phyloP scores from a whole-genome alignment of 2,888 invertebrate species.

The Crematogaster levior region DNA sequence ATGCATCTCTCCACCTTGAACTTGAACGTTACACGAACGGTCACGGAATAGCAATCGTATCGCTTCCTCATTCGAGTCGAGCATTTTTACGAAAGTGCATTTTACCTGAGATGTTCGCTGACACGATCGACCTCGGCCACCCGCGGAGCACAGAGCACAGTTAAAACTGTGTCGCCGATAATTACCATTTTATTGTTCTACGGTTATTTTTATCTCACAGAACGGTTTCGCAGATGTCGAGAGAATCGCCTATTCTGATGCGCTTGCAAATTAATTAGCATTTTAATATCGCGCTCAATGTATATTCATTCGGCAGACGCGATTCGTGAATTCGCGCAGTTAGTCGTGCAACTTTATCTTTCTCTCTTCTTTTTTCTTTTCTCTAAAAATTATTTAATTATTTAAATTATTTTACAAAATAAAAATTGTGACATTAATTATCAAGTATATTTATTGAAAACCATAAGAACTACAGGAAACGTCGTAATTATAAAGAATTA shows the following conservation, averaged over 20 bases:
- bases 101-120: background rate
- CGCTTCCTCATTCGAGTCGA: constrained; percentile 13
- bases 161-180: constrained; percentile 3
- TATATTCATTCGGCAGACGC: constrained; percentile 22
- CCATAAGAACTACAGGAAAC: background rate
- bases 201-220: constrained; percentile 8
- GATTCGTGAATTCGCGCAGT: constrained; percentile 6
- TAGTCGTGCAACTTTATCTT: background rate
- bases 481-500: background rate
- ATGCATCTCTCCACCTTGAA: constrained; percentile 15
- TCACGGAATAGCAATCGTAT: background rate
- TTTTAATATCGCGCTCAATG: constrained; percentile 5
- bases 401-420: background rate
- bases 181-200: constrained; percentile 17
- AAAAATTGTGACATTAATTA: constrained; percentile 9
- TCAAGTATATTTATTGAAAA: background rate
- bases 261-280: background rate
- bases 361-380: background rate
- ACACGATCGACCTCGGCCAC: background rate
- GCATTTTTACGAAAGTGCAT: constrained; percentile 3
- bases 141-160: too few relatives aligned
- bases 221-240: background rate
- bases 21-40: constrained; percentile 25
- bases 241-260: background rate
- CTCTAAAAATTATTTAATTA: background rate